These are phyloP conservation scores for Volucella inflata DNA, from an alignment of 2,888 invertebrate genomes.

Conservation along the genomic window DNA sequence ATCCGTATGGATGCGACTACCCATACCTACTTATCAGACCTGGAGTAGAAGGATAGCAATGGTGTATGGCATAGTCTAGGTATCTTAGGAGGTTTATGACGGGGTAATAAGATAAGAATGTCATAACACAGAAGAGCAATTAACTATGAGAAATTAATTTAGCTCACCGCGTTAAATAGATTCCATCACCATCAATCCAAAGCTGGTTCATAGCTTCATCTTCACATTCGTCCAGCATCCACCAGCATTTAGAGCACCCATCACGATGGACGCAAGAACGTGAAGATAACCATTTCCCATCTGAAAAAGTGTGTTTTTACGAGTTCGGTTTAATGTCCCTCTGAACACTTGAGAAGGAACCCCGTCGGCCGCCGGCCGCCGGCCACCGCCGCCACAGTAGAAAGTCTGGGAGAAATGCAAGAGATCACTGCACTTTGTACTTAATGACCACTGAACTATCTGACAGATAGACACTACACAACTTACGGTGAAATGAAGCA, in stretches of 20 bases:
- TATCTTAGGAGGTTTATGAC: conserved; percentile 74
- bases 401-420: conserved; percentile 60
- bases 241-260: not conserved
- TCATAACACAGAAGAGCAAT: conserved; percentile 80
- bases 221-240: not conserved
- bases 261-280: not conserved
- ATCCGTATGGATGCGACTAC: conserved; percentile 14
- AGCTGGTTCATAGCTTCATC: not conserved
- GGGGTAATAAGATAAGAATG: conserved; percentile 78
- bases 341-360: not conserved
- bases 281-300: conserved; percentile 28
- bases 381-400: conserved; percentile 13
- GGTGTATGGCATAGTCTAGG: no score
- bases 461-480: not conserved
- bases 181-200: conserved; percentile 17
- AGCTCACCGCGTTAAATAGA: conserved; percentile 67
- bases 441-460: not conserved
- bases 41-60: no score
- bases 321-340: conserved; percentile 48
- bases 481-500: conserved; percentile 46
- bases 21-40: not conserved
- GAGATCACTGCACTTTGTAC: conserved; percentile 53
- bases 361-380: no score
- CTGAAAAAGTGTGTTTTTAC: conserved; percentile 38
- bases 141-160: conserved; percentile 79